Conservation (phyloP, 2,113 vertebrate species). For the Paedocypris sp. region DNA sequence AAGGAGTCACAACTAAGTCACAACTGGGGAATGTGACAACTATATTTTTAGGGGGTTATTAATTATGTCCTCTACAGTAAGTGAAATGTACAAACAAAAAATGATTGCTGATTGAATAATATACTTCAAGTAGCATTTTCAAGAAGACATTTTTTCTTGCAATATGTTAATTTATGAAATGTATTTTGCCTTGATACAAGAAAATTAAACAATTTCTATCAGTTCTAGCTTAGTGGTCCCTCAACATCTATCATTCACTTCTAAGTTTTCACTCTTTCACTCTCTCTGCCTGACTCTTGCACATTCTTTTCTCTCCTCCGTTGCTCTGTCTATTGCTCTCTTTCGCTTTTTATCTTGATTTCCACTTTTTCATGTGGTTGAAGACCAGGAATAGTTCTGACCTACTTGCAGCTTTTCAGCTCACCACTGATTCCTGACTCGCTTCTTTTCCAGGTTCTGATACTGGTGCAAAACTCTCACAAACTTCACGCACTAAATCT, state of each 20-base stretch:
- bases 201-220: no score
- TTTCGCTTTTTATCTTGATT: neutral
- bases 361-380: slow-evolving; percentile 50
- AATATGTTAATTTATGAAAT: no score
- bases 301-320: neutral
- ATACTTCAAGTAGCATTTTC: no score
- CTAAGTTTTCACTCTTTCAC: slow-evolving; percentile 1
- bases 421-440: slow-evolving; percentile 42
- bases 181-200: no score
- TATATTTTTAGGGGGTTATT: no score
- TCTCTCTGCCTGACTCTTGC: neutral
- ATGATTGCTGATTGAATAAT: no score
- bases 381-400: slow-evolving; percentile 60
- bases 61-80: no score
- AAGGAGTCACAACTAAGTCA: no score
- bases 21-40: no score
- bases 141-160: no score
- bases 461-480: slow-evolving; percentile 23
- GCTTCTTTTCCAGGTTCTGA: slow-evolving; percentile 29
- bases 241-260: slow-evolving; percentile 28
- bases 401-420: slow-evolving; percentile 55
- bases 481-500: slow-evolving; percentile 41
- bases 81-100: no score
- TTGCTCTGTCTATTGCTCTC: neutral
- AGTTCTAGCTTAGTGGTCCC: no score